Base-by-base conservation (phyloP, 2,888 invertebrate genomes). In the Thymelicus lineola region DNA sequence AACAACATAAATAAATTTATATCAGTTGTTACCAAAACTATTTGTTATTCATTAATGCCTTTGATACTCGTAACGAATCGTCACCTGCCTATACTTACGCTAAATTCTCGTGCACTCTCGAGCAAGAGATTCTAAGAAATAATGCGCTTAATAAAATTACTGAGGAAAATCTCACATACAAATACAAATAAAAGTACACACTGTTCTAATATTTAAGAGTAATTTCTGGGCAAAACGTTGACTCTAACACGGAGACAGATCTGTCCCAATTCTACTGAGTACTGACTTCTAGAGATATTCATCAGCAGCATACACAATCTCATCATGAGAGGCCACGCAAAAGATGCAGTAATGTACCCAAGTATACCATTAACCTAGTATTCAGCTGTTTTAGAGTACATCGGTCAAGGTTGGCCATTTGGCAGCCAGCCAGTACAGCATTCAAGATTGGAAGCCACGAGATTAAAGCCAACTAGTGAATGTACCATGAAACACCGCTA, bases 361-460 rank as follows among this genome's bases (percentile, higher is more conserved):
- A 36, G 38, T 53, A 53, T 61, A 12, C 50, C 60, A 67, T 28
- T 67, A 67, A 67, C 66, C 67, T 36, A 70, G 50, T 59, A 70
- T 70, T 59, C n/a, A 58, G 38, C 69, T 50, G 63, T 45, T 65
- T 57, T 36, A 57, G 48, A 62, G 48, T 63, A 58, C 42, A 58
- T 42, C 64, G 69, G 63, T 64, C 69, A 70, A 70, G 69, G 69
- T 64, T 70, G 38, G 48, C 59, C 58, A 64, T 64, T 64, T 70
- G 69, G 69, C 63, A 42, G 38, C 12, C 36, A 42, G 46, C 69
- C 69, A 69, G 53, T 50, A 15, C 45, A 57, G 62, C 63, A 50
- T 57, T 69, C 58, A 58, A 63, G 45, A 69, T 62, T 50, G 62
- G 38, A 63, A 50, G 69, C 69, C 46, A 57, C 55, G 35, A 68